A percentile compares a stretch with the other conserved stretches of the same genome.
Conservation (phyloP, 2,888 invertebrate genomes). For the Villa cingulata region DNA sequence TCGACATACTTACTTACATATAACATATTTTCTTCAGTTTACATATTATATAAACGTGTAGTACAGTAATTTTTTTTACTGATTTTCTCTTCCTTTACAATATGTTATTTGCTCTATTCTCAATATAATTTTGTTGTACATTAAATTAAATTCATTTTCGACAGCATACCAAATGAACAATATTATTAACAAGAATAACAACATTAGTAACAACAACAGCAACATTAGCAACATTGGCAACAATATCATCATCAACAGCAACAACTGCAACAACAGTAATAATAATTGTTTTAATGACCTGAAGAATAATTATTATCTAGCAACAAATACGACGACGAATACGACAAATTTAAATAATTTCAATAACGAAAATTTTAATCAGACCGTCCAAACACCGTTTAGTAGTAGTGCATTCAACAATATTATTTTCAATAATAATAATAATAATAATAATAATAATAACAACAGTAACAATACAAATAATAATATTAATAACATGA, state of each 20-base stretch:
- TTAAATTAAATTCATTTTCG: neutral
- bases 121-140: no score
- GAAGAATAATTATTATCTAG: constrained; percentile 1
- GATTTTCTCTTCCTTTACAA: no score
- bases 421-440: neutral
- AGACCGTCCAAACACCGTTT: constrained; percentile 7
- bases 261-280: neutral
- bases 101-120: no score
- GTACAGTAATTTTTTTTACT: no score
- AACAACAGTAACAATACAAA: constrained; percentile 8
- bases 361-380: constrained; percentile 4
- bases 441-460: constrained; percentile 3
- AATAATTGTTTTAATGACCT: neutral
- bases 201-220: neutral
- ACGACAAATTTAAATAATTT: constrained; percentile 5
- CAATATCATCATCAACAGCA: constrained; percentile 1
- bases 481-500: constrained; percentile 9
- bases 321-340: constrained; percentile 2
- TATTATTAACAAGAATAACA: neutral
- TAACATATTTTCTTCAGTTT: no score
- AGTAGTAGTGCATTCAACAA: neutral
- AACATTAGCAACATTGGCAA: neutral
- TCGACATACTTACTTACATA: no score
- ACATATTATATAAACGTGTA: no score
- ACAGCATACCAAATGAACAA: neutral